phyloP scores from a whole-genome alignment of 2,888 invertebrate species.

The Cremastinae sp. region DNA sequence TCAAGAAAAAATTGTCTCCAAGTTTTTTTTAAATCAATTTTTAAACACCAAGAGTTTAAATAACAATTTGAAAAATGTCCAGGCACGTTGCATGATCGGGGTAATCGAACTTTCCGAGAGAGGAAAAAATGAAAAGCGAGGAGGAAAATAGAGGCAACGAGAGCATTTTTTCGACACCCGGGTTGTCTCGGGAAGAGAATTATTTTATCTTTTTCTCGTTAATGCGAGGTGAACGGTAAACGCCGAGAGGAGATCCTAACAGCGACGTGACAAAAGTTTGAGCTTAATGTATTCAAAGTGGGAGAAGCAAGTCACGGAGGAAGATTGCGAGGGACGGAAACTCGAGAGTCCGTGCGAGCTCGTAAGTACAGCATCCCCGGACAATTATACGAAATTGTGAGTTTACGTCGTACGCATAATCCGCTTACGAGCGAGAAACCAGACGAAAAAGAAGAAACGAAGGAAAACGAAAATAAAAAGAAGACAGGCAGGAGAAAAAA shows the following conservation, averaged over 20 bases:
- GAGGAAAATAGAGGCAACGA: background rate
- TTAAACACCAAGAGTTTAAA: too few relatives aligned
- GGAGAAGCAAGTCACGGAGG: slow-evolving; percentile 36
- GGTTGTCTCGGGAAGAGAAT: too few relatives aligned
- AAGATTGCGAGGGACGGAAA: slow-evolving; percentile 42
- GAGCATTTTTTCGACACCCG: slow-evolving; percentile 50
- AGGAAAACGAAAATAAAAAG: background rate
- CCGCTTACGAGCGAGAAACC: too few relatives aligned
- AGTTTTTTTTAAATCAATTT: too few relatives aligned
- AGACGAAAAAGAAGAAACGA: background rate
- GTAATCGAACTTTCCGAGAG: slow-evolving; percentile 49
- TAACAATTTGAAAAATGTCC: slow-evolving; percentile 51
- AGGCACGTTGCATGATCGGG: slow-evolving; percentile 23
- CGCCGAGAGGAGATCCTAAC: slow-evolving; percentile 18
- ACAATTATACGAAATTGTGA: slow-evolving; percentile 38
- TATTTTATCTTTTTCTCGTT: background rate
- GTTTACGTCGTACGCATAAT: too few relatives aligned
- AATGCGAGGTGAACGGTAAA: slow-evolving; percentile 44
- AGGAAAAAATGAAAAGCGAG: slow-evolving; percentile 7
- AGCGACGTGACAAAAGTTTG: slow-evolving; percentile 68
- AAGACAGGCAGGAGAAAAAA: slow-evolving; percentile 1
- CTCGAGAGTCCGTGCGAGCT: slow-evolving; percentile 32
- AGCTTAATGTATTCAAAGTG: slow-evolving; percentile 69
- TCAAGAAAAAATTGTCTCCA: too few relatives aligned
- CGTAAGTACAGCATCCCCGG: slow-evolving; percentile 11